Percentiles rank a stretch among this genome's conserved stretches.
These are phyloP conservation scores for Phymorhynchus buccinoides DNA, from an alignment of 1,140 invertebrate genomes.

Conservation along the genomic window DNA sequence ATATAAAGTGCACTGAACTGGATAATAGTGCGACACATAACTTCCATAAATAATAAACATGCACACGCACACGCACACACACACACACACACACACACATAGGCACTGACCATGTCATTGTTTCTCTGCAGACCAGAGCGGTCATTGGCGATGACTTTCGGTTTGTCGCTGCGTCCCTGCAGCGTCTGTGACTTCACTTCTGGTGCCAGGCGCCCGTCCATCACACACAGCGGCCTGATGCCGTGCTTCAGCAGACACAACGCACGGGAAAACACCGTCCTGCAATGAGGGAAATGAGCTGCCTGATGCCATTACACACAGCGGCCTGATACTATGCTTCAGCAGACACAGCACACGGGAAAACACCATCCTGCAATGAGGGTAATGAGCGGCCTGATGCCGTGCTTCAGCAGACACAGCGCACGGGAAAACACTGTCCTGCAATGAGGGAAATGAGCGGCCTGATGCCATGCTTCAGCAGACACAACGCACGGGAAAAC, in stretches of 20 bases:
- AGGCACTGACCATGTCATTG: slow-evolving; percentile 5
- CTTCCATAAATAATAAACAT: too few species aligned
- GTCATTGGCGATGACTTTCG: neutral
- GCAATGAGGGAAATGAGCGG: too few species aligned
- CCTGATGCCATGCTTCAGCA: too few species aligned
- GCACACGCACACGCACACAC: neutral
- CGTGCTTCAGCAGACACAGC: neutral
- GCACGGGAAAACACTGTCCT: neutral
- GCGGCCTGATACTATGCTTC: neutral
- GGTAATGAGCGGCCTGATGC: neutral
- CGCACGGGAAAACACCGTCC: slow-evolving; percentile 27
- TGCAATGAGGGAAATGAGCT: neutral
- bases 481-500: too few species aligned
- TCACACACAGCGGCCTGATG: slow-evolving; percentile 24
- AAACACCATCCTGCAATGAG: neutral
- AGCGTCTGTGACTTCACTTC: slow-evolving; percentile 1
- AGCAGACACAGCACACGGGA: neutral
- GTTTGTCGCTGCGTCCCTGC: neutral
- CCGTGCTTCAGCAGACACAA: slow-evolving; percentile 30
- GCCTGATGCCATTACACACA: neutral
- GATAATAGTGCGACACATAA: neutral
- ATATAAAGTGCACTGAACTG: neutral
- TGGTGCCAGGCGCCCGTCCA: slow-evolving; percentile 27
- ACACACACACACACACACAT: neutral
- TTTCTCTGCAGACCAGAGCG: neutral